These are phyloP conservation scores for Periophthalmus magnuspinnatus DNA, from an alignment of 2,797 vertebrate genomes.

Conservation along the genomic window DNA sequence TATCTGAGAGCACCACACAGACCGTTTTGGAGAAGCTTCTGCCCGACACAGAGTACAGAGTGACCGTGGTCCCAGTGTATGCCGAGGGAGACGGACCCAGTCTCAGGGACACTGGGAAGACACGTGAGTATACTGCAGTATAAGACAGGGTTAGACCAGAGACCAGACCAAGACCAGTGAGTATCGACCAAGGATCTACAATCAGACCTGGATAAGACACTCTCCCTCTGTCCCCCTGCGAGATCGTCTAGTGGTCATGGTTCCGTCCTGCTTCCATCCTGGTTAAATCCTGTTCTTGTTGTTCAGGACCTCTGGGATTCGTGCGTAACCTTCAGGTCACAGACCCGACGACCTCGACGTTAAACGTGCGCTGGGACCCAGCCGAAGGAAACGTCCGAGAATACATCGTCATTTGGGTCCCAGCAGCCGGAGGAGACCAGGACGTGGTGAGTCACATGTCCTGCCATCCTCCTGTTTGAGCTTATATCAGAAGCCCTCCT, in stretches of 20 bases:
- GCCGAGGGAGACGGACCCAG: conserved; percentile 90
- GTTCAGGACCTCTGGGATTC: conserved; percentile 85
- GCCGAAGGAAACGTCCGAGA: conserved; percentile 91
- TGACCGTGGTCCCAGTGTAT: conserved; percentile 90
- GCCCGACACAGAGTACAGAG: conserved; percentile 85
- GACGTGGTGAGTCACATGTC: conserved; percentile 79
- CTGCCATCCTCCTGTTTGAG: background rate
- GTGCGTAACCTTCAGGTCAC: conserved; percentile 89
- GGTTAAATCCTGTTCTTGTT: background rate
- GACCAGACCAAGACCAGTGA: too few species aligned
- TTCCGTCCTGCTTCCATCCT: background rate
- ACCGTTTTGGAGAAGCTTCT: conserved; percentile 84
- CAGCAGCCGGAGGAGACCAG: conserved; percentile 79
- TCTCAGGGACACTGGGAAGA: conserved; percentile 82
- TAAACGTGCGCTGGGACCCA: conserved; percentile 93
- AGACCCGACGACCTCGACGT: conserved; percentile 89
- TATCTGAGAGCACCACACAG: conserved; percentile 91
- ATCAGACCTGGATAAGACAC: too few species aligned
- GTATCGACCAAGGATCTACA: too few species aligned
- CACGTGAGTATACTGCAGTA: conserved; percentile 78
- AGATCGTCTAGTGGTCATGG: too few species aligned
- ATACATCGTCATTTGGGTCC: conserved; percentile 88
- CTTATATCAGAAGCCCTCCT: too few species aligned
- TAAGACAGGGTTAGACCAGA: too few species aligned
- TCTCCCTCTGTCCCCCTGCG: too few species aligned